phyloP scores from a whole-genome alignment of 2,113 vertebrate genomes.

The Sander lucioperca region DNA sequence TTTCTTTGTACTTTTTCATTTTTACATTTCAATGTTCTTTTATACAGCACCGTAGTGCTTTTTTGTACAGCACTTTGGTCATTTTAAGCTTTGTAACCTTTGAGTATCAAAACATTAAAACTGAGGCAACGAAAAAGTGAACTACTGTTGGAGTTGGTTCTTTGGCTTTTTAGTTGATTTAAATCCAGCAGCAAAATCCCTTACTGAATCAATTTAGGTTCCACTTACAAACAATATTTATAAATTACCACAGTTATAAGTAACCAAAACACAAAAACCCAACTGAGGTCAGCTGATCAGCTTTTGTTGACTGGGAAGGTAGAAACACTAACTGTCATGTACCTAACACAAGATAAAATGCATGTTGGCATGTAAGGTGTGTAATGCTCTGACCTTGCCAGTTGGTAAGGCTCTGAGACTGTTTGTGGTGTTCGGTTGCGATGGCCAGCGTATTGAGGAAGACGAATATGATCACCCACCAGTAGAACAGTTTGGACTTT shows the following conservation, averaged over 20 bases:
- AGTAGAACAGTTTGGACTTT: slow-evolving; percentile 92
- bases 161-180: not conserved
- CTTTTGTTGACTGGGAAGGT: too few species aligned
- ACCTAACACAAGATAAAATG: not conserved
- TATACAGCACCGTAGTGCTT: too few species aligned
- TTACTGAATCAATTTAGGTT: not conserved
- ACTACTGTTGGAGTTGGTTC: not conserved
- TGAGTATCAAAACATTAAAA: not conserved
- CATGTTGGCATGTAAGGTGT: not conserved
- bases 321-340: too few species aligned
- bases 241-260: not conserved
- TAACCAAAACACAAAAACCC: too few species aligned
- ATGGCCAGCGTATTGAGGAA: slow-evolving; percentile 93
- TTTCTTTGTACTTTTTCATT: too few species aligned
- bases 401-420: slow-evolving; percentile 86
- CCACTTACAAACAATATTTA: not conserved
- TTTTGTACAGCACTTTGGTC: too few species aligned
- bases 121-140: not conserved
- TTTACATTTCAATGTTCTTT: too few species aligned
- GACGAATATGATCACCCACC: slow-evolving; percentile 92
- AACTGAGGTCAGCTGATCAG: too few species aligned
- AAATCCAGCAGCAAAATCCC: not conserved
- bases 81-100: too few species aligned
- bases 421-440: slow-evolving; percentile 91
- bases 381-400: slow-evolving; percentile 87